Conservation (phyloP, 2,113 vertebrate species). For the Chelonoidis abingdonii region DNA sequence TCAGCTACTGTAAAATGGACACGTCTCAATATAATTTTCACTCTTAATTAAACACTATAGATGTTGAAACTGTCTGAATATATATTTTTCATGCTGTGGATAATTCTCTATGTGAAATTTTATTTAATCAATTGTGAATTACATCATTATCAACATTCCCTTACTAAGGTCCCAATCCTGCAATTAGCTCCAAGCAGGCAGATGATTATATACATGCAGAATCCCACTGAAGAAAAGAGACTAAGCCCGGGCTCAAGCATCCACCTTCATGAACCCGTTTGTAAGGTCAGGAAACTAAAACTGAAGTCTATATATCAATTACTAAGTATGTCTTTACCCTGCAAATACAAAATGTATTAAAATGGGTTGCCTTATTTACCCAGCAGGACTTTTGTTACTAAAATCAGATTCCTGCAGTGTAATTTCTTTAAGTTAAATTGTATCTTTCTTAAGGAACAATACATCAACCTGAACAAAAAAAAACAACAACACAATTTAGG, state of each 20-base stretch:
- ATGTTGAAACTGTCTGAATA: not conserved
- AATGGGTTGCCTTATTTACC: not conserved
- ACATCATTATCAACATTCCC: not conserved
- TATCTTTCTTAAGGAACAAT: slow-evolving; percentile 32
- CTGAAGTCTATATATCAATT: slow-evolving; percentile 41
- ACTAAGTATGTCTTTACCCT: not conserved
- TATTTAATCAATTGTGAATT: not conserved
- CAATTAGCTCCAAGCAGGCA: not conserved
- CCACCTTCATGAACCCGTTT: not conserved
- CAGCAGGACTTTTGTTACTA: slow-evolving; percentile 27
- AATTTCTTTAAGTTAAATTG: slow-evolving; percentile 40
- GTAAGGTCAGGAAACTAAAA: slow-evolving; percentile 40
- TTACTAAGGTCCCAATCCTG: not conserved
- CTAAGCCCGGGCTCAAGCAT: slow-evolving; percentile 1
- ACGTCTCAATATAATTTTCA: not conserved
- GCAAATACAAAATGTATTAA: slow-evolving; percentile 3
- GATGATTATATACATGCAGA: not conserved
- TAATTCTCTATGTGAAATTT: not conserved
- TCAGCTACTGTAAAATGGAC: rapidly evolving
- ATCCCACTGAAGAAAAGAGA: not conserved
- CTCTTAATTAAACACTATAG: not conserved
- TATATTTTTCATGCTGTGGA: not conserved
- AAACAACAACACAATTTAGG: not conserved
- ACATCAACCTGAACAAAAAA: slow-evolving; percentile 29
- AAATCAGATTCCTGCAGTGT: slow-evolving; percentile 31